A percentile compares a stretch with the other conserved stretches of the same genome.
These are phyloP conservation scores for Benitochromis conjunctus DNA, from an alignment of 2,113 vertebrate species.

Conservation along the genomic window DNA sequence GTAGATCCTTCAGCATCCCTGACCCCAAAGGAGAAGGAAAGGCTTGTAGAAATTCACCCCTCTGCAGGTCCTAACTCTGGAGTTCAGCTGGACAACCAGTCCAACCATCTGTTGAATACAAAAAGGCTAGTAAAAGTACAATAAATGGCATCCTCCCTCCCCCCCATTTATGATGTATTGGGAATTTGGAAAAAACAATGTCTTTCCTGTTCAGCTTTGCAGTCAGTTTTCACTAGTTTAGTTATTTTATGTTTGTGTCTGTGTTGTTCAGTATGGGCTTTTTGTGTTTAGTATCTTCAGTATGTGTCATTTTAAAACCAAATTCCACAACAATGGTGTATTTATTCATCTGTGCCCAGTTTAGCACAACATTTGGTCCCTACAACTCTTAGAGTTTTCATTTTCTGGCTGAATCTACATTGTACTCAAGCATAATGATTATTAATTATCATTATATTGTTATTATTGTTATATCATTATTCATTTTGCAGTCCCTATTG, in stretches of 20 bases:
- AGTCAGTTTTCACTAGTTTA: slow-evolving; percentile 26
- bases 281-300: background rate
- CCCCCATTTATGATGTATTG: slow-evolving; percentile 87
- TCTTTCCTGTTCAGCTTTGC: slow-evolving; percentile 53
- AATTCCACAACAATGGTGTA: slow-evolving; percentile 40
- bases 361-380: background rate
- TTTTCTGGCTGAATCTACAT: background rate
- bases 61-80: slow-evolving; percentile 61
- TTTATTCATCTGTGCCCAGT: background rate
- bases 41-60: slow-evolving; percentile 58
- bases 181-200: background rate
- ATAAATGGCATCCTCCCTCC: slow-evolving; percentile 82
- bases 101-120: slow-evolving; percentile 71
- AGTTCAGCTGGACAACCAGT: slow-evolving; percentile 70
- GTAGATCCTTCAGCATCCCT: slow-evolving; percentile 64
- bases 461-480: background rate
- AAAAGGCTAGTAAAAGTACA: slow-evolving; percentile 96
- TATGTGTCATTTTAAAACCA: background rate
- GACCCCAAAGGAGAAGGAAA: slow-evolving; percentile 60
- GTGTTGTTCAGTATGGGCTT: background rate
- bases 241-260: background rate
- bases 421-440: background rate
- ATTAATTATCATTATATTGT: background rate
- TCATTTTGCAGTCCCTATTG: background rate
- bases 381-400: background rate